Base-by-base conservation (phyloP, 2,797 vertebrate genomes). In the Alcedo atthis region DNA sequence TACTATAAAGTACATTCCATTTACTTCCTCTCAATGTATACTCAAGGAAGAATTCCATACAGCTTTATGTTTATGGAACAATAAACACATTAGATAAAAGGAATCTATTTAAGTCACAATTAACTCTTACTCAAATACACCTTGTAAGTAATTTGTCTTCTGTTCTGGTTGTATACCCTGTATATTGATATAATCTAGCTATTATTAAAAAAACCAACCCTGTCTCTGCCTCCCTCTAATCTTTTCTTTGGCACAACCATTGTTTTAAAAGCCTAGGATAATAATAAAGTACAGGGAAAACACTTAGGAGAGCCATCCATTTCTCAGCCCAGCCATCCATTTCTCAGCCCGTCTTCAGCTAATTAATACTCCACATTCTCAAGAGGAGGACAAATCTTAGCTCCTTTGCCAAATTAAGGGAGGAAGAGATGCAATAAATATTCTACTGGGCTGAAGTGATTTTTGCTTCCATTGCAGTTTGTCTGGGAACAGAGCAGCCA, bases 351-450 rank as follows among this genome's bases (percentile, higher is more conserved):
- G 24, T 95, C 90, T 82, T 90, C 86, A 77, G 81, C 91, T 97
- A 96, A 96, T 97, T 96, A 97, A 95, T 96, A 95, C 90, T 81
- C 45, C 75, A 26, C 69, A 2, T 95, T 90, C 95, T 95, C 90
- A 49, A 77, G 94, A 93, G 94, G 55, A 93, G 85, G 76, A 95
- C 92, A 96, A 96, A 95, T 96, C 92, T 89, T 49, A 64, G 92
- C 90, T 97, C 89, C 92, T 93, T 90, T 1, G 10, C 92, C 93
- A 93, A 96, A 96, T 96, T 84, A 95, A 94, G 80, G 85, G 61
- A 93, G 81, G 91, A 87, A 30, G 88, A 94, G 81, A 81, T 4
- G 7, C 77, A 87, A 90, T 94, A 94, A 96, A 93, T 95, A 94
- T 86, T 87, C 79, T 45, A 30, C 82, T 46, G 69, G 64, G 70